Evolutionary conservation across 2,797 vertebrate genomes (phyloP).

Genomic region (Neosilurus hyrtlii): DNA sequence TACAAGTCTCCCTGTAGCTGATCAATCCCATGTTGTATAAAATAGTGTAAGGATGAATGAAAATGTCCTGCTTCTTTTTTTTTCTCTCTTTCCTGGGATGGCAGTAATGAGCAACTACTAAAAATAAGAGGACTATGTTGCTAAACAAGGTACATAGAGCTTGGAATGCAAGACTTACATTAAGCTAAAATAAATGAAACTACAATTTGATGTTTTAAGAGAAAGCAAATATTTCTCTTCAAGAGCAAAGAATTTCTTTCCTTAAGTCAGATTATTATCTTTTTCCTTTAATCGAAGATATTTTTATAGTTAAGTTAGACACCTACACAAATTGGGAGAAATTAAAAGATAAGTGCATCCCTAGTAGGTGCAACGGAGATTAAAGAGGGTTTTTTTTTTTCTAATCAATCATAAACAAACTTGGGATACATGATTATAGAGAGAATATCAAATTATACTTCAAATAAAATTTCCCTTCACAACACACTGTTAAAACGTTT

Average conservation of each 20-base stretch:
- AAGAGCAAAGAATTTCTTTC: conserved; percentile 54
- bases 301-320: conserved; percentile 62
- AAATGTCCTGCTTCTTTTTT: conserved; percentile 66
- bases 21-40: conserved; percentile 72
- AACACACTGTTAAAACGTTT: not conserved
- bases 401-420: not conserved
- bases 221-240: conserved; percentile 64
- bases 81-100: conserved; percentile 62
- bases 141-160: conserved; percentile 76
- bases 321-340: conserved; percentile 67
- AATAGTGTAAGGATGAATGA: conserved; percentile 72
- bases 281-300: conserved; percentile 52
- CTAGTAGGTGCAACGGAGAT: conserved; percentile 71
- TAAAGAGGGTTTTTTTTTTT: conserved; percentile 34
- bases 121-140: conserved; percentile 69
- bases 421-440: conserved; percentile 5
- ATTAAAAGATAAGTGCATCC: conserved; percentile 74
- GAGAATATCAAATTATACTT: conserved; percentile 12
- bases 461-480: conserved; percentile 24
- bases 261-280: conserved; percentile 39
- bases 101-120: conserved; percentile 71
- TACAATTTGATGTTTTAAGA: conserved; percentile 67
- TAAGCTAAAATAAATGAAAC: conserved; percentile 76
- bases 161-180: conserved; percentile 81
- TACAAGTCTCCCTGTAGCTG: conserved; percentile 75